Evolutionary conservation across 1,140 invertebrate species (phyloP).

Genomic region (Cydia pomonella): DNA sequence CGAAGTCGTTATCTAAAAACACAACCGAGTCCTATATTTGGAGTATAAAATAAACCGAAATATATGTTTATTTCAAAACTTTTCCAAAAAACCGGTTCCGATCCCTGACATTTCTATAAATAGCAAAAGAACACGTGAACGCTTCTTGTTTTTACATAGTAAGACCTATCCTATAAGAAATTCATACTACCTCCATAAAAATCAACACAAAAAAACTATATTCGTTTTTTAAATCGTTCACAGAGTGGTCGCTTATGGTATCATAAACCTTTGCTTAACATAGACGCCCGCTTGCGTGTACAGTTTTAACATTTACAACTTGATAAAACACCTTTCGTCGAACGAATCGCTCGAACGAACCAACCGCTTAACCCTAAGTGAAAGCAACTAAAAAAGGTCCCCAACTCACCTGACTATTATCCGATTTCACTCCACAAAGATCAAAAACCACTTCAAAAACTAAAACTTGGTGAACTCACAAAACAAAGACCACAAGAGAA

Average conservation of each 20-base stretch:
- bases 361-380: conserved; percentile 15
- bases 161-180: too few relatives aligned
- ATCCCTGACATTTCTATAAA: too few relatives aligned
- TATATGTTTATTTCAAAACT: too few relatives aligned
- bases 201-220: too few relatives aligned
- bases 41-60: too few relatives aligned
- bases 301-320: not conserved
- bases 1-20: too few relatives aligned
- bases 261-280: not conserved
- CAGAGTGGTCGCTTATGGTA: too few relatives aligned
- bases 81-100: too few relatives aligned
- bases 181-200: too few relatives aligned
- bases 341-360: not conserved
- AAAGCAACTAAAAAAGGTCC: conserved; percentile 38
- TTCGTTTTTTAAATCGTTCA: not conserved
- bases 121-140: too few relatives aligned
- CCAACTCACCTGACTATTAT: conserved; percentile 51
- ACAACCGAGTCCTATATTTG: too few relatives aligned
- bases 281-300: not conserved
- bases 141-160: too few relatives aligned
- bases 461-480: conserved; percentile 51
- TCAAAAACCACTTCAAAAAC: conserved; percentile 53
- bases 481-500: conserved; percentile 59
- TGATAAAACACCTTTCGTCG: conserved; percentile 7
- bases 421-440: conserved; percentile 60